Base-by-base conservation (phyloP, 35 echinoderm and acorn worm genomes). In the Apostichopus japonicus region DNA sequence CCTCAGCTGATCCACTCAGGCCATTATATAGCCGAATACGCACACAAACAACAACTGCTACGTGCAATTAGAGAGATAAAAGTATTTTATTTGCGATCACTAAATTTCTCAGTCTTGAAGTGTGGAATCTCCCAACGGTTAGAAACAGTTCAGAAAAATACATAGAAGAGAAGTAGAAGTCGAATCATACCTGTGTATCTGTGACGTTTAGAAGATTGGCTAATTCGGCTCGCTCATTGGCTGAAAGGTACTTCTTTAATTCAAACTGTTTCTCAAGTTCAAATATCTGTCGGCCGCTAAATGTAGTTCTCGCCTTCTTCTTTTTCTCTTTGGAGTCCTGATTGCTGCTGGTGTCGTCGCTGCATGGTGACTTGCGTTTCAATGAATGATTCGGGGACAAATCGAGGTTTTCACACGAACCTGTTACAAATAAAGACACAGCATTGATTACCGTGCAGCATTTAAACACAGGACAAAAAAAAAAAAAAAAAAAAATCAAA, bases 181-280 rank as follows among this genome's bases (percentile, higher is more conserved):
- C 33, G 33, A 44, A 44, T 61, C 92, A 61, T 90, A 99, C 97
- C 97, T 99, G 97, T 55, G 97, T 99, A 75, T 99, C 97, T 53
- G 97, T 99, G 25, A 99, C 97, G 78, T 99, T 99, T 8, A 99
- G 92, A 11, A 99, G 92, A 6, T 95, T 91, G 10, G 97, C 97
- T 80, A 99, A 58, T 90, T 99, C 97, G 23, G 97, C 97, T 57
- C 97, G 61, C 76, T 99, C 97, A 77, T 95, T 99, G 16, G 97
- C 97, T 52, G 97, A 99, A 55, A 99, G 83, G 80, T 99, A 99
- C 78, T 99, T 99, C 92, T 99, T 99, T 55, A 94, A 83, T 90
- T 99, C 97, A 87, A 99, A 99, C 79, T 99, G 97, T 90, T 99
- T 99, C 77, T 99, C 97, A 1, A 99, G 83, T 83, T 99, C 97